Conservation (phyloP, 1,140 invertebrate genomes). For the Heliothis virescens region DNA sequence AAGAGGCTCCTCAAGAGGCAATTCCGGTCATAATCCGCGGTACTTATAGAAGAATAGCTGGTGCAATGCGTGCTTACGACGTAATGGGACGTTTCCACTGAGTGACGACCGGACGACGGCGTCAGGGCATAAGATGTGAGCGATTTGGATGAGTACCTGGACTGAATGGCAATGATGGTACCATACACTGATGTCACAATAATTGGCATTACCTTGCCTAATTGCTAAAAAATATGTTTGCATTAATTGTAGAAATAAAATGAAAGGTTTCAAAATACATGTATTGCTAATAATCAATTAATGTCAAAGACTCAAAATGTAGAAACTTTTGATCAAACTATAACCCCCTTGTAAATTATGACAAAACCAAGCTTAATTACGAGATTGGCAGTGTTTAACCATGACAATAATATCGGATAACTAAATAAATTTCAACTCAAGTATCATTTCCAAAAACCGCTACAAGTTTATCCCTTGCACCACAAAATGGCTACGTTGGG, state of each 20-base stretch:
- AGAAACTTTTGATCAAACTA: too few relatives aligned
- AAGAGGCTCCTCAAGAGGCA: conserved; percentile 70
- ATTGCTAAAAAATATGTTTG: background rate
- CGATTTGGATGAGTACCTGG: conserved; percentile 2
- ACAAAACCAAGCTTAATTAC: too few relatives aligned
- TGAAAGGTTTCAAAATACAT: too few relatives aligned
- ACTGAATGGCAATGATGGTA: background rate
- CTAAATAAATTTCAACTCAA: too few relatives aligned
- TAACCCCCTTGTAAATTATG: too few relatives aligned
- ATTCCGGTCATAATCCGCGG: conserved; percentile 75
- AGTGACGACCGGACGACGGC: conserved; percentile 76
- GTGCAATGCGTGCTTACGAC: conserved; percentile 78
- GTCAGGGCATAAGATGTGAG: conserved; percentile 11
- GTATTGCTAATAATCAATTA: too few relatives aligned
- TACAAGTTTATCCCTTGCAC: conserved; percentile 47
- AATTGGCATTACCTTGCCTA: background rate
- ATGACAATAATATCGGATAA: too few relatives aligned
- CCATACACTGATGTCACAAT: background rate
- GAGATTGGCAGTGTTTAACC: background rate
- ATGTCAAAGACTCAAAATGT: too few relatives aligned
- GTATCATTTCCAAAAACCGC: conserved; percentile 7
- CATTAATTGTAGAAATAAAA: background rate
- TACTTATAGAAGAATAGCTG: conserved; percentile 77
- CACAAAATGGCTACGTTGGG: conserved; percentile 53
- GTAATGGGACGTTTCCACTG: conserved; percentile 82